These are phyloP conservation scores for Lasiommata megera DNA, from an alignment of 2,888 invertebrate genomes.

Conservation along the genomic window DNA sequence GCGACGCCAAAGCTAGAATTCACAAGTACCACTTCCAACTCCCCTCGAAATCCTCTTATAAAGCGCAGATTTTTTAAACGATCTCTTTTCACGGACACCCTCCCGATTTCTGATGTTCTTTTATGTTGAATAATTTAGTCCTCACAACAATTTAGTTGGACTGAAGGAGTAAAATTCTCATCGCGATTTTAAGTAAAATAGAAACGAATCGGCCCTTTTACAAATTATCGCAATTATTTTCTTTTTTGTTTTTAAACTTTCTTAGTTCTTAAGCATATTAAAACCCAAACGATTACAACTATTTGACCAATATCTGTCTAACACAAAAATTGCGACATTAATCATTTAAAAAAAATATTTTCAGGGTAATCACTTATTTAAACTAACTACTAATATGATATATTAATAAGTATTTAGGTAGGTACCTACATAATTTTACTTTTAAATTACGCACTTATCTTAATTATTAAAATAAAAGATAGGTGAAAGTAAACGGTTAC, in stretches of 20 bases:
- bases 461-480: neutral
- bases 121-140: slow-evolving; percentile 12
- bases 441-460: neutral
- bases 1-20: slow-evolving; percentile 26
- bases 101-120: slow-evolving; percentile 15
- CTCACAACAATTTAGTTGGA: neutral
- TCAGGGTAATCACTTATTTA: no score
- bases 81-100: slow-evolving; percentile 20
- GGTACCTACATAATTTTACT: neutral
- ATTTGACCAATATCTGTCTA: no score
- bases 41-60: slow-evolving; percentile 27
- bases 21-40: slow-evolving; percentile 22
- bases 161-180: no score
- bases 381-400: no score
- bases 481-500: neutral
- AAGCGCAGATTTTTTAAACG: slow-evolving; percentile 28
- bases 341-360: no score
- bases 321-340: no score
- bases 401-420: neutral
- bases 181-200: no score
- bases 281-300: no score
- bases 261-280: no score
- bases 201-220: no score
- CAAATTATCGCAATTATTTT: no score
- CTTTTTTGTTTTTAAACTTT: no score